Evolutionary conservation across 2,888 invertebrate genomes (phyloP), one percentile per base, ranked within the genome.

Genomic region (Ommatoiulus sabulosus): DNA sequence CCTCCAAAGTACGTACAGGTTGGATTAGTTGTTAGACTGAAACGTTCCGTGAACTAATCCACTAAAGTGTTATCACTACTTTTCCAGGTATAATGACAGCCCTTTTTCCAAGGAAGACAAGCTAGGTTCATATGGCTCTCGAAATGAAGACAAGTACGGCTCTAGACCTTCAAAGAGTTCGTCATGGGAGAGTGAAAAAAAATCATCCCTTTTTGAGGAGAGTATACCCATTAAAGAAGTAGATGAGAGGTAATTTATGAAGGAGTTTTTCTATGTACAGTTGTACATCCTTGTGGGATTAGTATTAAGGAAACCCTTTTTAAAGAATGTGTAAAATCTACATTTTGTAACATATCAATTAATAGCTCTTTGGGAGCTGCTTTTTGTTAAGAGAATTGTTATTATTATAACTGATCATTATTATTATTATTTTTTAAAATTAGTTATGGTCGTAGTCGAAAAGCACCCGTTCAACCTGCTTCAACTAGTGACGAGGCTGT

Each of bases 401-500:
- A 17, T 6, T 10, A 52, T 52, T n/a, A n/a, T n/a, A n/a, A n/a
- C n/a, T n/a, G 8, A 3, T 52, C 52, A 52, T 52, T 52, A 52
- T 12, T 52, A 52, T 7, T 7, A 46, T 63, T 4, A 10, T 80
- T 80, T 24, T 35, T 24, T 52, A 0, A 8, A 35, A 35, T 46
- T 85, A 88, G 88, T 52, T 35, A 46, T 44, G 90, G 90, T 35
- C 89, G 90, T 44, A 89, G 90, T 85, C 90, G 90, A 48, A 90
- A 84, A 87, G 86, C 86, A 44, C 48, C 88, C 15, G 20, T 24
- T 86, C 57, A 86, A 20, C 88, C 85, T 85, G 88, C 90, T 84
- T 80, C 88, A 24, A 93, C 94, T 8, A 94, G 91, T 88, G 91
- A 95, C 86, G 96, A 96, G 91, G 97, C 98, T 43, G 97, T 97